phyloP scores from a whole-genome alignment of 2,113 vertebrate genomes.

The Sander vitreus region DNA sequence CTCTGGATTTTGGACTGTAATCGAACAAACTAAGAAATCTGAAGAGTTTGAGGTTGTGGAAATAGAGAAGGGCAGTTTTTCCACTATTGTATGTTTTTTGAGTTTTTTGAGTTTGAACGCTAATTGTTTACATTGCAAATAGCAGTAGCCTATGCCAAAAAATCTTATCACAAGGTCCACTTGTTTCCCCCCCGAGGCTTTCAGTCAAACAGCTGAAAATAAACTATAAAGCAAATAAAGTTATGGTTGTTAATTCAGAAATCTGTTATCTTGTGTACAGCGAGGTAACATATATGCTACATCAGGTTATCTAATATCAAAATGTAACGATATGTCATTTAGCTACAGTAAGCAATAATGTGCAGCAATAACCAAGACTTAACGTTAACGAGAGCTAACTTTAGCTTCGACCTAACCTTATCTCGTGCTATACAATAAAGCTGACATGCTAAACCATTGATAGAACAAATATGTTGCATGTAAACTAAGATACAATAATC shows the following conservation, averaged over 20 bases:
- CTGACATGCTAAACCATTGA: neutral
- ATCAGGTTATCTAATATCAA: neutral
- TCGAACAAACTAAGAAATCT: neutral
- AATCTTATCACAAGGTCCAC: neutral
- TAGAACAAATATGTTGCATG: neutral
- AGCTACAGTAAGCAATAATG: neutral
- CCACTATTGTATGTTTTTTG: neutral
- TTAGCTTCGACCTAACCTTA: neutral
- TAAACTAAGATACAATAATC: neutral
- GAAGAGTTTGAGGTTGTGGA: neutral
- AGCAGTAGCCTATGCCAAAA: neutral
- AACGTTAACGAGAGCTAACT: neutral
- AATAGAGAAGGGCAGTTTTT: neutral
- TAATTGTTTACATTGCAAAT: neutral
- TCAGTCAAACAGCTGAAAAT: neutral
- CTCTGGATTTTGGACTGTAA: neutral
- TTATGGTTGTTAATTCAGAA: neutral
- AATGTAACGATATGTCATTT: neutral
- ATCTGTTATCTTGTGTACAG: too few species aligned
- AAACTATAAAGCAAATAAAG: neutral
- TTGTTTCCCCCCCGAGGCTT: neutral
- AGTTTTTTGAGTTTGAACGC: neutral
- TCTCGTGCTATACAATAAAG: neutral
- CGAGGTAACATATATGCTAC: neutral
- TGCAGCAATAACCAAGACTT: neutral